Evolutionary conservation across 2,797 vertebrate genomes (phyloP), one percentile per base, ranked within the genome.

Genomic region (Serranus cabrilla): DNA sequence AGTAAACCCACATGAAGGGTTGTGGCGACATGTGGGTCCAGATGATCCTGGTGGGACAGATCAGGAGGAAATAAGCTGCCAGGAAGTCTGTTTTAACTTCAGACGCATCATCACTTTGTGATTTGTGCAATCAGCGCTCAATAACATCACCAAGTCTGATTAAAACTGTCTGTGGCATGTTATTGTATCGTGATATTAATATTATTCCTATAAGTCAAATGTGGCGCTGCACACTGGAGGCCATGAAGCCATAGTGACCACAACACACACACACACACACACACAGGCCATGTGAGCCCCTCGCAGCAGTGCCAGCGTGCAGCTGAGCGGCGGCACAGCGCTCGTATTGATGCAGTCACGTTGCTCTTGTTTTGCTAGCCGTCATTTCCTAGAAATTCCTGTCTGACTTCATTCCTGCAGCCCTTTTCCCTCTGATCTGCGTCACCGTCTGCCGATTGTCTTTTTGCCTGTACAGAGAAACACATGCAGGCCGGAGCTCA

Each of bases 31-130:
- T 70, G 80, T 76, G 39, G 10, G 60, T 85, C 87, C 86, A 90
- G 82, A 87, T 74, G 84, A 86, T n/a, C n/a, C 84, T 85, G 87
- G 86, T 78, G 64, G 79, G 59, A 83, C 50, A 76, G 68, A 87
- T 91, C 83, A 82, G 46, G 34, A 49, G 25, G 73, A 74, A 75
- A 77, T 13, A 34, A 49, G 37, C 54, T 54, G 67, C 61, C 79
- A 81, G 65, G 67, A 82, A 80, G 69, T 79, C 63, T 71, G 71
- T 75, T 82, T 82, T 21, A 65, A 63, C 67, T 71, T 67, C 57
- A 56, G 25, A 71, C 62, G 49, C n/a, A n/a, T 66, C 54, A 1
- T 1, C 20, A 37, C 54, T 73, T 78, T 78, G 72, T 81, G 69
- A n/a, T 86, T 78, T 81, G 59, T 49, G 47, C 76, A 83, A 78